Conservation (phyloP, 2,113 vertebrate species). For the Paracanthobrama guichenoti region DNA sequence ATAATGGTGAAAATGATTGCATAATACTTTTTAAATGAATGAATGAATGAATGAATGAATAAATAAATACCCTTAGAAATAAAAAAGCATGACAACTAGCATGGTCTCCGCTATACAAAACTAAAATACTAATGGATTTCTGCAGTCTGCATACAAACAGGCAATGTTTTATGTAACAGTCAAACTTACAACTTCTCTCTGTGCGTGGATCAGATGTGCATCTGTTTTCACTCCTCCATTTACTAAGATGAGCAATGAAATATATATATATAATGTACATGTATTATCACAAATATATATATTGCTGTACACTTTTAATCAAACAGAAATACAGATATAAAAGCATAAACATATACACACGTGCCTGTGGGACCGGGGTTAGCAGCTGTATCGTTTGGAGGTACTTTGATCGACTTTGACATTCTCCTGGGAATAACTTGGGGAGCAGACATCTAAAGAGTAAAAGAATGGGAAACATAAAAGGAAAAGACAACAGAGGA, state of each 20-base stretch:
- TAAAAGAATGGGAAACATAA: not conserved
- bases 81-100: not conserved
- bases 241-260: slow-evolving; percentile 56
- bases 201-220: slow-evolving; percentile 54
- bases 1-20: not conserved
- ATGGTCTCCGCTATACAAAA: not conserved
- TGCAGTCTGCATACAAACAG: not conserved
- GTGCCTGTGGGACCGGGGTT: not conserved
- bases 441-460: slow-evolving; percentile 38
- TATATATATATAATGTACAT: not conserved
- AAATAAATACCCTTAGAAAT: not conserved
- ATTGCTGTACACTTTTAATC: not conserved
- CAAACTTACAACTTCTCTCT: slow-evolving; percentile 77
- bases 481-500: not conserved
- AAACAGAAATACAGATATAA: slow-evolving; percentile 1
- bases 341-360: not conserved
- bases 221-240: slow-evolving; percentile 54
- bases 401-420: slow-evolving; percentile 9
- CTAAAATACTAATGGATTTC: not conserved
- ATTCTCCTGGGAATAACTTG: slow-evolving; percentile 44
- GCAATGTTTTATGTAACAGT: not conserved
- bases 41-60: no score
- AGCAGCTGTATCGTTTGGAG: not conserved
- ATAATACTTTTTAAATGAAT: not conserved
- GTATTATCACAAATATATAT: not conserved